Evolutionary conservation across 2,113 vertebrate species (phyloP).

Genomic region (Aspidoscelis tigris): DNA sequence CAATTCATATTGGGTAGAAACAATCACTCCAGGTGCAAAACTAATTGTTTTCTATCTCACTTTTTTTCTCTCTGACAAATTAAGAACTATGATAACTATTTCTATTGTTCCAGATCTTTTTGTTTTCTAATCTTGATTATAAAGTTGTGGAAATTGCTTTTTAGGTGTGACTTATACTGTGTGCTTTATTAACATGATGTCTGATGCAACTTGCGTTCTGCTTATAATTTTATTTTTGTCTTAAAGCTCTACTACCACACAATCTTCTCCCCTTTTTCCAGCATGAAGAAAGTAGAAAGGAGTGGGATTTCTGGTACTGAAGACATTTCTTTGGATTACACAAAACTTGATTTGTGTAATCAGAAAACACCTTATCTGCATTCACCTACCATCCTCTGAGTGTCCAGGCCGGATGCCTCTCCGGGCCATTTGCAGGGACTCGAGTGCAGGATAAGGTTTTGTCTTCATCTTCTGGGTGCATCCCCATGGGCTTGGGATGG

Average conservation of each 20-base stretch:
- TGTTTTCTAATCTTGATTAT: slow-evolving; percentile 39
- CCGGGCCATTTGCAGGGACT: too few species aligned
- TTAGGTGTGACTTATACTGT: background rate
- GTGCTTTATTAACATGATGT: background rate
- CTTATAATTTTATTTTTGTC: background rate
- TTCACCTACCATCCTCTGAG: too few species aligned
- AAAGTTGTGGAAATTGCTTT: slow-evolving; percentile 17
- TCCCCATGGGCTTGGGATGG: too few species aligned
- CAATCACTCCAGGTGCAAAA: slow-evolving; percentile 21
- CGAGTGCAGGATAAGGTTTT: too few species aligned
- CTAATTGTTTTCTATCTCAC: slow-evolving; percentile 21
- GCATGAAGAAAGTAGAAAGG: background rate
- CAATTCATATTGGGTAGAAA: background rate
- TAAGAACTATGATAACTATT: slow-evolving; percentile 19
- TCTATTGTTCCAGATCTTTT: slow-evolving; percentile 30
- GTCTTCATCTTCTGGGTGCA: too few species aligned
- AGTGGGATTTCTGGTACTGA: background rate
- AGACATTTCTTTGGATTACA: slow-evolving; percentile 1
- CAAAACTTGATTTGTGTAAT: too few species aligned
- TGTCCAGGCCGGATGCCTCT: too few species aligned
- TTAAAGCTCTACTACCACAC: background rate
- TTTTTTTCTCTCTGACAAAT: slow-evolving; percentile 1
- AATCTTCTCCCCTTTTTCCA: background rate
- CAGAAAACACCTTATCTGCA: too few species aligned
- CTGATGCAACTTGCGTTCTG: background rate